Evolutionary conservation across 2,888 invertebrate species (phyloP), one percentile per base, ranked within the genome.

Genomic region (Julus scanicus): DNA sequence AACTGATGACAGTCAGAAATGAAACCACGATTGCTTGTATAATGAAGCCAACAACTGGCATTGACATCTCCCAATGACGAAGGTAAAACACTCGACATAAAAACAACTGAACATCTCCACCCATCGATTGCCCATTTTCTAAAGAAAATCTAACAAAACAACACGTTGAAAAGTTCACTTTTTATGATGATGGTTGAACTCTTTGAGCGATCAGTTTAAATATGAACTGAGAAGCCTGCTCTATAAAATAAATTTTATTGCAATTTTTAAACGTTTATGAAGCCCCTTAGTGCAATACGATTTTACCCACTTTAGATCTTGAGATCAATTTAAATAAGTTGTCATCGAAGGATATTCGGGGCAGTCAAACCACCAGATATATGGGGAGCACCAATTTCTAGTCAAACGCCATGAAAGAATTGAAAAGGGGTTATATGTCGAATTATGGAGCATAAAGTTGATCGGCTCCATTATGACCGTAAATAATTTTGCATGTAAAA

Each of bases 401-500:
- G 37, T 37, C 37, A 29, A 37, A 80, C 13, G 80, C 20, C 15
- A 80, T 71, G 13, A 13, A 37, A 8, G 11, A 29, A 80, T 5
- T 80, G 80, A 80, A 80, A 80, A 37, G 13, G 80, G 80, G 80
- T 80, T 80, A 80, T 37, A 37, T 37, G 37, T 80, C 37, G 8
- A 80, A 80, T 80, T 80, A 80, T 80, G 37, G 80, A 29, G 80
- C 80, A 80, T 80, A 80, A 80, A 37, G 37, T 37, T 37, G 80
- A 80, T 37, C 80, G 80, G 20, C 80, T 80, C 80, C 80, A 80
- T 80, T 80, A 80, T 80, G 80, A 80, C 80, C 80, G 80, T 80
- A 37, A 37, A 80, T 80, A 80, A 80, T 80, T 80, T 80, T 80
- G 80, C 80, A 80, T 80, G 80, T 80, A 80, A 37, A 80, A 80